phyloP scores from a whole-genome alignment of 2,113 vertebrate genomes.

The Parotia lawesii region DNA sequence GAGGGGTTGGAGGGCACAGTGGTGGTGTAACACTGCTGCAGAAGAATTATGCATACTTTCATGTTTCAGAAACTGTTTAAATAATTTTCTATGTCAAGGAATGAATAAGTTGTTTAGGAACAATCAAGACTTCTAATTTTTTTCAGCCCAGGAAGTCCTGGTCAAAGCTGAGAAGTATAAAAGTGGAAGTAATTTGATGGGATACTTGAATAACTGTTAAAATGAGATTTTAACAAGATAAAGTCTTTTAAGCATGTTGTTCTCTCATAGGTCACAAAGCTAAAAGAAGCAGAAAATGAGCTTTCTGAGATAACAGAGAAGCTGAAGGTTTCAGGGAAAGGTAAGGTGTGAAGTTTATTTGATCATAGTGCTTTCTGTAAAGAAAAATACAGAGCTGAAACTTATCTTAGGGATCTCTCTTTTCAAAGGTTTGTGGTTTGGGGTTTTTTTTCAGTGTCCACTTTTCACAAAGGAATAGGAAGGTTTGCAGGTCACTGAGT shows the following conservation, averaged over 20 bases:
- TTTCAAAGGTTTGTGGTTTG: neutral
- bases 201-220: neutral
- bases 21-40: neutral
- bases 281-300: slow-evolving; percentile 86
- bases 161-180: neutral
- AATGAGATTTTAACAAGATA: neutral
- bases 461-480: neutral
- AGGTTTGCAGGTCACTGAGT: neutral
- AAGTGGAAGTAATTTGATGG: neutral
- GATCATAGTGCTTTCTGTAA: neutral
- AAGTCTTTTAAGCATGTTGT: neutral
- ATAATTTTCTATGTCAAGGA: neutral
- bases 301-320: slow-evolving; percentile 84
- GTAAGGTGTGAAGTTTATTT: slow-evolving; percentile 67
- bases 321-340: slow-evolving; percentile 78
- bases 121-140: neutral
- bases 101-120: neutral
- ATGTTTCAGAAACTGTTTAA: neutral
- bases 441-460: neutral
- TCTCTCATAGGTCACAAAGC: slow-evolving; percentile 80
- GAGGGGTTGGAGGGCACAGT: neutral
- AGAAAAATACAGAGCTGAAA: neutral
- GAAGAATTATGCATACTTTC: neutral
- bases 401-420: neutral
- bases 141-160: neutral